These are phyloP conservation scores for Acropternis orthonyx DNA, from an alignment of 2,797 vertebrate species.

Conservation along the genomic window DNA sequence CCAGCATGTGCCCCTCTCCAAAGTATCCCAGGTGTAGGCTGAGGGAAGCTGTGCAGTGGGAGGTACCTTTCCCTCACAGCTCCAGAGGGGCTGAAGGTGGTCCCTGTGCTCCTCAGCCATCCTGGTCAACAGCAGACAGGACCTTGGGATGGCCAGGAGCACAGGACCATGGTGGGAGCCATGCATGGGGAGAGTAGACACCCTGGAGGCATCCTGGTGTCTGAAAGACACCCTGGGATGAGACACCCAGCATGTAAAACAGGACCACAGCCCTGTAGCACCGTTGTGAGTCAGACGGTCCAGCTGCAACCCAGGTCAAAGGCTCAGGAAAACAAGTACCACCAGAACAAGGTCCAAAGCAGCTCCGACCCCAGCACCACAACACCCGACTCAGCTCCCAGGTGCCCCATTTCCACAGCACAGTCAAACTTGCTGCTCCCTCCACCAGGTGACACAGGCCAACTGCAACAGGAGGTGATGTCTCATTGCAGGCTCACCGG, in stretches of 20 bases:
- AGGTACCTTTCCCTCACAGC: not conserved
- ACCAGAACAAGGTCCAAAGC: not conserved
- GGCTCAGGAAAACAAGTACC: not conserved
- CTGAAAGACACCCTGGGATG: not conserved
- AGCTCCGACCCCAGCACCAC: not conserved
- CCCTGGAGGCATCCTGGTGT: not conserved
- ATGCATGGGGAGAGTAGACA: not conserved
- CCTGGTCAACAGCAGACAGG: not conserved
- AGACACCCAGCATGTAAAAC: not conserved
- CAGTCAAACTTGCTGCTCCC: not conserved
- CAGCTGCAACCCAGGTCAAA: not conserved
- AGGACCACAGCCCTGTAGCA: not conserved
- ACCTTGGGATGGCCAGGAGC: not conserved
- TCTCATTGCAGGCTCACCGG: not conserved
- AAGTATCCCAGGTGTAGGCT: not conserved
- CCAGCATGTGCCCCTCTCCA: not conserved
- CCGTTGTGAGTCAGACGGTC: not conserved
- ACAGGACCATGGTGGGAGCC: rapidly evolving
- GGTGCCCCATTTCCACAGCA: not conserved
- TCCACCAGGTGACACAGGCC: not conserved
- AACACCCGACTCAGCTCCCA: not conserved
- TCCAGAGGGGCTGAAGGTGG: not conserved
- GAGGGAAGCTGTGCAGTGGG: not conserved
- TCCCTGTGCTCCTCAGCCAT: not conserved
- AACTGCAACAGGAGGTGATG: not conserved